Evolutionary conservation across 2,888 invertebrate species (phyloP).

Genomic region (Hirtodrosophila histrioides): DNA sequence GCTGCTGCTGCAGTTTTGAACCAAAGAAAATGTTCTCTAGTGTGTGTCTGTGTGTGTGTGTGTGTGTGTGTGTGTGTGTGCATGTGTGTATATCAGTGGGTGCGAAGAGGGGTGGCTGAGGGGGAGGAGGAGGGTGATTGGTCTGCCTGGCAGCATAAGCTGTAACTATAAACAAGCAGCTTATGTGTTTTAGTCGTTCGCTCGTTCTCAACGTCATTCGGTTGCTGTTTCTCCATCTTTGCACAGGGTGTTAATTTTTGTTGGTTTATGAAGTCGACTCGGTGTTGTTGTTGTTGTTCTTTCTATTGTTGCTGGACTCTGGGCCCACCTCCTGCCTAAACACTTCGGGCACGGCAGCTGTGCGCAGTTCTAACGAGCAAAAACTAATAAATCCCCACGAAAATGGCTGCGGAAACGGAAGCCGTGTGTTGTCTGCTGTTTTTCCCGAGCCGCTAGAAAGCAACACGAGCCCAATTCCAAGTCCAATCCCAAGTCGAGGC

Average conservation of each 20-base stretch:
- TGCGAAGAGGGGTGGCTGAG: neutral
- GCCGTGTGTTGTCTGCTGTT: slow-evolving; percentile 72
- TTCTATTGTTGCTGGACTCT: slow-evolving; percentile 38
- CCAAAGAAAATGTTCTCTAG: slow-evolving; percentile 62
- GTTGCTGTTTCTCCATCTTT: slow-evolving; percentile 62
- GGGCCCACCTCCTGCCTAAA: slow-evolving; percentile 49
- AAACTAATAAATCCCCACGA: slow-evolving; percentile 83
- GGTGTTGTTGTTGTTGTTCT: slow-evolving; percentile 18
- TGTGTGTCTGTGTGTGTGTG: slow-evolving; percentile 1
- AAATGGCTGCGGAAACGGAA: slow-evolving; percentile 81
- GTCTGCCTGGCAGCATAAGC: slow-evolving; percentile 70
- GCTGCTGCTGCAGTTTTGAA: slow-evolving; percentile 64
- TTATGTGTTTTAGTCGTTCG: slow-evolving; percentile 67
- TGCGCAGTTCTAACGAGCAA: slow-evolving; percentile 83
- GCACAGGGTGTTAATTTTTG: slow-evolving; percentile 82
- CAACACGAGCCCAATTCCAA: slow-evolving; percentile 31
- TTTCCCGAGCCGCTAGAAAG: slow-evolving; percentile 13
- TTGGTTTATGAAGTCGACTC: slow-evolving; percentile 80
- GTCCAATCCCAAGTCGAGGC: slow-evolving; percentile 15
- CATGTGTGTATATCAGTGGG: slow-evolving; percentile 1
- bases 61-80: slow-evolving; percentile 2
- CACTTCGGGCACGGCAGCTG: slow-evolving; percentile 69
- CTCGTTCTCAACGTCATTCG: slow-evolving; percentile 57
- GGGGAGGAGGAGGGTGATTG: neutral
- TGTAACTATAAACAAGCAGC: slow-evolving; percentile 80